These are phyloP conservation scores for Pomatorhinus ruficollis DNA, from an alignment of 2,113 vertebrate genomes.

Conservation along the genomic window DNA sequence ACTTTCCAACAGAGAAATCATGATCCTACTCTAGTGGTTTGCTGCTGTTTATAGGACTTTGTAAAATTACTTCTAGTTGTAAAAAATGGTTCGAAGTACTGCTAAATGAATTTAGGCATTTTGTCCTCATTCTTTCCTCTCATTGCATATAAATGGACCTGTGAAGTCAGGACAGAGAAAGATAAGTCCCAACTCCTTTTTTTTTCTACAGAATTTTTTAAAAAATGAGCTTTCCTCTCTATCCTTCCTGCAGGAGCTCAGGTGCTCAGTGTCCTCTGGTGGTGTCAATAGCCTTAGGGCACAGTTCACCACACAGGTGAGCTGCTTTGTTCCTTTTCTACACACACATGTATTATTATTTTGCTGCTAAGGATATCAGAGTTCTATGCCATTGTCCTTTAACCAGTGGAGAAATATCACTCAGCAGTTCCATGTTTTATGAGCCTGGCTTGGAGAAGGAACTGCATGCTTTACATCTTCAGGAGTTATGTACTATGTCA, in stretches of 20 bases:
- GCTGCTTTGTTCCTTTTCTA: neutral
- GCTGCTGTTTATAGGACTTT: neutral
- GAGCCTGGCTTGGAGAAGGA: neutral
- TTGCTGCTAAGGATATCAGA: neutral
- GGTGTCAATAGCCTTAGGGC: neutral
- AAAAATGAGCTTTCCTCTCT: neutral
- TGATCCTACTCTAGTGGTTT: neutral
- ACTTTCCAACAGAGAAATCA: conserved; percentile 2
- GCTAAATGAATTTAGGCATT: neutral
- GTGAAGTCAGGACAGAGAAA: neutral
- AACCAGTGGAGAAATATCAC: neutral
- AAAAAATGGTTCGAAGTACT: neutral
- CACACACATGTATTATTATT: neutral
- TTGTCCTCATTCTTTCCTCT: neutral
- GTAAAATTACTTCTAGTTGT: neutral
- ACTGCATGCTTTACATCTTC: neutral
- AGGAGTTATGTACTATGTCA: neutral
- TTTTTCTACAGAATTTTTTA: neutral
- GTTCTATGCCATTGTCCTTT: neutral
- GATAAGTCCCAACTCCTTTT: neutral
- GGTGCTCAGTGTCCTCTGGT: neutral
- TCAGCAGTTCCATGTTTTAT: neutral
- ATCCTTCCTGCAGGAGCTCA: neutral
- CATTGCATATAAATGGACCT: neutral
- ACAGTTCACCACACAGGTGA: neutral